Evolutionary conservation across 1,140 invertebrate species (phyloP).

Genomic region (Vollenhovia emeryi): DNA sequence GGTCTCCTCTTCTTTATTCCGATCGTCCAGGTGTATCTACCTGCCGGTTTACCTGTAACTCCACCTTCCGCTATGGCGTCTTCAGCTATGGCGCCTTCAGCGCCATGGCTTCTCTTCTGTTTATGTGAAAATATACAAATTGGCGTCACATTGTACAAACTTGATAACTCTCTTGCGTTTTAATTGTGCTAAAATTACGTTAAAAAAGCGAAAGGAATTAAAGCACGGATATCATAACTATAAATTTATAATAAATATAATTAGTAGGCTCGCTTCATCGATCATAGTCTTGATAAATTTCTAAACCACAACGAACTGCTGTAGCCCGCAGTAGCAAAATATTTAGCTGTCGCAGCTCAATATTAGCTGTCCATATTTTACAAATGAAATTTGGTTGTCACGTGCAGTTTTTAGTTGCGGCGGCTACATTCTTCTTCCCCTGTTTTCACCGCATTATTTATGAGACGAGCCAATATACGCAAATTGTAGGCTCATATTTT

Average conservation of each 20-base stretch:
- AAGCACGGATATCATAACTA: neutral
- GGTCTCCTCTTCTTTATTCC: neutral
- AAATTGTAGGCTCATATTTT: neutral
- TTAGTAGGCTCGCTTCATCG: too few species aligned
- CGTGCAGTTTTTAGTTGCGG: too few species aligned
- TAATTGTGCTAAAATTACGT: neutral
- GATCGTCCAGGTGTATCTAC: neutral
- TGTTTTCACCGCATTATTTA: too few species aligned
- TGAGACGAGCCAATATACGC: neutral
- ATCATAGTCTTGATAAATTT: too few species aligned
- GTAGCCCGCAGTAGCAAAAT: too few species aligned
- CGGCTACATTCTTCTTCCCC: too few species aligned
- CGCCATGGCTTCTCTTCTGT: too few species aligned
- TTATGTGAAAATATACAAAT: neutral
- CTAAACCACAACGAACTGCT: too few species aligned
- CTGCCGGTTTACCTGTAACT: neutral
- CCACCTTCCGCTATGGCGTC: neutral
- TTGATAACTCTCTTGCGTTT: neutral
- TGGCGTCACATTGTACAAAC: neutral
- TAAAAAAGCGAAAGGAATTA: neutral
- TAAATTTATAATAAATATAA: too few species aligned
- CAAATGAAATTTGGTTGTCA: too few species aligned
- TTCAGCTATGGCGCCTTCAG: neutral
- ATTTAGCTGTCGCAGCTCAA: too few species aligned
- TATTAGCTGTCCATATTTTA: too few species aligned